Conservation (phyloP, 2,888 invertebrate genomes). For the Pegoplata infirma region DNA sequence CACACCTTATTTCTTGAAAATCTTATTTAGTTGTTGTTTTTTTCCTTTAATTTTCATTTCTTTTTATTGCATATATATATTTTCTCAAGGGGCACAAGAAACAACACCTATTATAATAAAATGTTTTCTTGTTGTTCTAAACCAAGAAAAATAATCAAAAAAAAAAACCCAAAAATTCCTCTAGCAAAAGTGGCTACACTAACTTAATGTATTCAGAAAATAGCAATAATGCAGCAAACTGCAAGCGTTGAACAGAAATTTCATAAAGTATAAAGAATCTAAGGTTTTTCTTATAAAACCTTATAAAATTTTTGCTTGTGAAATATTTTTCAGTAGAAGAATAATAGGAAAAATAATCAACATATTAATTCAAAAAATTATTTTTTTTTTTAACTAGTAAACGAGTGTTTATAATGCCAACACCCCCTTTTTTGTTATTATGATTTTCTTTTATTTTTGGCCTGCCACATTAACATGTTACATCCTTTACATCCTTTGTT, state of each 20-base stretch:
- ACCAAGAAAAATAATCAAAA: background rate
- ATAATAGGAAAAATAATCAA: background rate
- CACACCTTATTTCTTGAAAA: conserved; percentile 63
- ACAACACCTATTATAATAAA: conserved; percentile 59
- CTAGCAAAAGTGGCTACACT: conserved; percentile 24
- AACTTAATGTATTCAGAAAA: too few relatives aligned
- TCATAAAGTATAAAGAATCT: background rate
- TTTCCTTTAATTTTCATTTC: conserved; percentile 38
- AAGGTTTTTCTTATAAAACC: background rate
- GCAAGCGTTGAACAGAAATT: background rate
- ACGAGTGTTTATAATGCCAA: conserved; percentile 24
- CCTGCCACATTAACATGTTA: too few relatives aligned
- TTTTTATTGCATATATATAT: conserved; percentile 54
- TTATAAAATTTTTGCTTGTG: background rate
- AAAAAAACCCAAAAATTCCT: background rate
- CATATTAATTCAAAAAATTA: too few relatives aligned
- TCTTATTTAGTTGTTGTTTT: conserved; percentile 16
- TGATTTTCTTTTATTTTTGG: background rate
- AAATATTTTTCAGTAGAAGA: background rate
- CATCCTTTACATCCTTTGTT: background rate
- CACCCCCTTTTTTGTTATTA: conserved; percentile 23
- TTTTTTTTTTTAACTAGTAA: background rate
- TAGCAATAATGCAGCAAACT: too few relatives aligned
- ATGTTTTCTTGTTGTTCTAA: conserved; percentile 36
- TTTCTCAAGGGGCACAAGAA: conserved; percentile 57